Base-by-base conservation (phyloP, 2,797 vertebrate genomes). In the Gymnodraco acuticeps region DNA sequence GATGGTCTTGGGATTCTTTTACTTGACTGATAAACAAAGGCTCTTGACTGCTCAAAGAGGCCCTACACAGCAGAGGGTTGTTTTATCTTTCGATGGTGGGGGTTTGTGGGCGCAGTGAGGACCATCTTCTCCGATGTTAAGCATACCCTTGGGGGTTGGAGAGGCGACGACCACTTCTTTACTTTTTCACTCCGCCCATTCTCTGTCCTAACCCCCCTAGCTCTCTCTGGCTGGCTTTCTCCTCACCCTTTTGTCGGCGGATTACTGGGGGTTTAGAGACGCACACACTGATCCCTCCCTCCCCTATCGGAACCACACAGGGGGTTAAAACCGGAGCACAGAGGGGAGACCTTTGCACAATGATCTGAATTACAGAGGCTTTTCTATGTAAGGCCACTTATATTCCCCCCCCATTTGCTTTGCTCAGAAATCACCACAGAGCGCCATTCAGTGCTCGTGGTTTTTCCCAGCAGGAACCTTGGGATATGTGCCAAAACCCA, bases 201-300 rank as follows among this genome's bases (percentile, higher is more conserved):
- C 77, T 91, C 77, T 71, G 77, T 89, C 64, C 54, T 86, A 81
- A 84, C 81, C 85, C 80, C 78, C 58, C 78, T 31, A 17, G 72
- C 71, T 33, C 33, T 81, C 19, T 17, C 74, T 73, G 45, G 80
- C 78, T 58, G 71, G 81, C 90, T 88, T 89, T 92, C 79, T 87
- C 83, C 42, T 27, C 67, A 81, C 33, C 81, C 86, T 75, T 91
- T 93, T 92, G 89, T 90, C 62, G 63, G 68, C 16, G 82, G 93
- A 93, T 94, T 92, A 94, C 77, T 80, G 80, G 56, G 75, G 83
- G 71, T 87, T 93, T 89, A 86, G 81, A 88, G 84, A 82, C 20
- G 47, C 85, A 80, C 86, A 81, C 73, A 77, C 64, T 65, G 77
- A 87, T 85, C 79, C 80, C 78, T 73, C 73, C 82, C 76, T 89